phyloP scores from a whole-genome alignment of 2,888 invertebrate species.

The Tipula lateralis region DNA sequence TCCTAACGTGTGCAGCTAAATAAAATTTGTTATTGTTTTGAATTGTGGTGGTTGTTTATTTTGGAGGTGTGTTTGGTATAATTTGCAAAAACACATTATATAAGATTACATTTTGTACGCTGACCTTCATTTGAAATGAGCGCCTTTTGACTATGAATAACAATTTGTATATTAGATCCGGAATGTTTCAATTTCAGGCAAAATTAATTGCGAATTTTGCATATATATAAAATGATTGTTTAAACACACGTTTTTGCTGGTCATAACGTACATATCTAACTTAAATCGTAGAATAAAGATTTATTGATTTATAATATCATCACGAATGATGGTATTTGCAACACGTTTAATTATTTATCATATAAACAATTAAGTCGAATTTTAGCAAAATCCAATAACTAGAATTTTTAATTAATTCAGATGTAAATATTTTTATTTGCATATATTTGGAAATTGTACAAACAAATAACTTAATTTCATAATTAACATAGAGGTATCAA shows the following conservation, averaged over 20 bases:
- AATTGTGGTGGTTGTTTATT: background rate
- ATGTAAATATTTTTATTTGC: background rate
- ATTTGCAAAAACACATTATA: background rate
- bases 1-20: background rate
- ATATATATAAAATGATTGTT: too few species aligned
- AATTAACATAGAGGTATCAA: background rate
- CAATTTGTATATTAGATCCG: background rate
- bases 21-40: background rate
- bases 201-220: too few species aligned
- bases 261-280: too few species aligned
- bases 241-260: too few species aligned
- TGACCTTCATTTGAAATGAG: background rate
- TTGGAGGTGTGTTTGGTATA: background rate
- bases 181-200: background rate
- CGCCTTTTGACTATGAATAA: background rate
- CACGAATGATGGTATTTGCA: too few species aligned
- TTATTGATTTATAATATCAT: too few species aligned
- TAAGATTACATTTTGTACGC: background rate
- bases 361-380: too few species aligned
- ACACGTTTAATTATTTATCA: too few species aligned
- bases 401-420: too few species aligned
- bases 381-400: too few species aligned
- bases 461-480: background rate
- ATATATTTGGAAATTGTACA: background rate
- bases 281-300: too few species aligned